Base-by-base conservation (phyloP, 2,113 vertebrate genomes). In the Tapirus terrestris region DNA sequence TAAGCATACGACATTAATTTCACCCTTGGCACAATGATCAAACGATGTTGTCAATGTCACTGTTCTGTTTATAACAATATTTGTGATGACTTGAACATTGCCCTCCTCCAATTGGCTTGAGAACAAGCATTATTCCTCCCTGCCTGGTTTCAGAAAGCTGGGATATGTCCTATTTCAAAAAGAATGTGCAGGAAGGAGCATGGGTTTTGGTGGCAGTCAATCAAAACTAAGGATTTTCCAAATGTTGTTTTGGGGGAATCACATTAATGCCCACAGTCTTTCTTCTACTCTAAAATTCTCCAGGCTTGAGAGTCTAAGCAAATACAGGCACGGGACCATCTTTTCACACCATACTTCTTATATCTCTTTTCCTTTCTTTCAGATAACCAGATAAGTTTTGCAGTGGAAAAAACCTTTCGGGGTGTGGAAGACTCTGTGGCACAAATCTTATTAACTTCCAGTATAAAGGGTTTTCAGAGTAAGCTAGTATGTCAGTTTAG, bases 11-110 rank as follows among this genome's bases (percentile, higher is more conserved):
- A 98, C 97, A 98, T 98, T 98, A 98, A 99, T 99, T 99, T 98
- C 98, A 97, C 98, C 98, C 97, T 98, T 99, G 98, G 98, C 98
- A 97, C 96, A 76, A 45, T 98, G 98, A 99, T 98, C 98, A 99
- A 99, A 98, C 98, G 94, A 98, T 96, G 96, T 98, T 98, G 97
- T 98, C 98, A 98, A 91, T 98, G 98, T 98, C 98, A 98, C 98
- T 98, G 97, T 98, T 98, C 98, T 99, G 98, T 98, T 99, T 98
- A 97, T 98, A 98, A 99, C 97, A 98, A 98, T 99, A 98, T 98
- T 98, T 98, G 97, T 97, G 97, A 98, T 98, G 98, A 98, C 98
- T 98, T 97, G 96, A 98, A 98, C 94, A 98, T 90, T 98, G 89
- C 97, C 98, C 94, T 98, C 98, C 98, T 98, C 98, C 98, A 98